A percentile compares a stretch with the other conserved stretches of the same genome.
Conservation (phyloP, 2,888 invertebrate species). For the Sycophila texana region DNA sequence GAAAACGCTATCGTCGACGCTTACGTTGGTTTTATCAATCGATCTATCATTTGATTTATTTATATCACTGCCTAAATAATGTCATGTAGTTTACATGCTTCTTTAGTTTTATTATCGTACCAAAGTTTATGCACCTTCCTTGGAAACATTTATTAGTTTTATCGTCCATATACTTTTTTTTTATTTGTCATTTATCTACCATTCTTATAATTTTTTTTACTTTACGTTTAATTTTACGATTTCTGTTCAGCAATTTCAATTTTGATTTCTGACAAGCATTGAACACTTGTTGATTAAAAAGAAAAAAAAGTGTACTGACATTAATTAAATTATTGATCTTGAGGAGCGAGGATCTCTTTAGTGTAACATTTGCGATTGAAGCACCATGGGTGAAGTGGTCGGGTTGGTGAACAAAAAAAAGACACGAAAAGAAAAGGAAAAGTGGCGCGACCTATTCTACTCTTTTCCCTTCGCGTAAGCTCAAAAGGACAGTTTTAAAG, state of each 20-base stretch:
- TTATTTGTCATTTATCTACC: no score
- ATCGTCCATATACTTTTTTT: not conserved
- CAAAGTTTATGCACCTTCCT: not conserved
- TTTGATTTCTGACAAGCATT: not conserved
- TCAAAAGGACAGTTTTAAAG: slow-evolving; percentile 43
- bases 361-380: slow-evolving; percentile 7
- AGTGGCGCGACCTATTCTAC: no score
- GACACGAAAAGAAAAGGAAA: not conserved
- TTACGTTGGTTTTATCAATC: slow-evolving; percentile 32
- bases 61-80: slow-evolving; percentile 29
- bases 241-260: not conserved
- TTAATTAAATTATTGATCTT: slow-evolving; percentile 1
- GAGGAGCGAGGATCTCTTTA: slow-evolving; percentile 27
- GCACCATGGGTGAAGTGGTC: slow-evolving; percentile 27
- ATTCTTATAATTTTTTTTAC: no score
- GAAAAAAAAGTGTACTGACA: no score
- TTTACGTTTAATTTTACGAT: not conserved
- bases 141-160: not conserved
- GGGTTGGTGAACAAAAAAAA: not conserved
- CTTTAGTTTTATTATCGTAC: slow-evolving; percentile 29
- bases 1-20: not conserved
- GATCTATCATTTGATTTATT: slow-evolving; percentile 4
- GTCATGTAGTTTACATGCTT: slow-evolving; percentile 36
- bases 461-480: not conserved
- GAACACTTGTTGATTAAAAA: no score